Percentiles rank a stretch among this genome's conserved stretches.
These are phyloP conservation scores for Numenius phaeopus DNA, from an alignment of 2,797 vertebrate species.

Conservation along the genomic window DNA sequence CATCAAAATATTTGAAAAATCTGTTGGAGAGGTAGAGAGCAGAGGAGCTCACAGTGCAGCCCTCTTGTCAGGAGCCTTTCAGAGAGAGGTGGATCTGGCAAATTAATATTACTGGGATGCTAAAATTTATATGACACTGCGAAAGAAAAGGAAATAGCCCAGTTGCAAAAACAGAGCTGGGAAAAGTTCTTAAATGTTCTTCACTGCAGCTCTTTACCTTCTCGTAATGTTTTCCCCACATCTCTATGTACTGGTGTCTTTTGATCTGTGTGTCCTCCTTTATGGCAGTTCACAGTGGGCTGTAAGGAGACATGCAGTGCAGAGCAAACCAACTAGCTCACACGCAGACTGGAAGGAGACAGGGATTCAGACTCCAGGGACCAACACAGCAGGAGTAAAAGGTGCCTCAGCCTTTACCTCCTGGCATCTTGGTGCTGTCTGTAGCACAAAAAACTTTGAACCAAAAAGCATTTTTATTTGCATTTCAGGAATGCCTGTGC, in stretches of 20 bases:
- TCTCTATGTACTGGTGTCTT: background rate
- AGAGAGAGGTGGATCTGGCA: background rate
- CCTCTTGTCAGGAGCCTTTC: background rate
- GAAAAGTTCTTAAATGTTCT: background rate
- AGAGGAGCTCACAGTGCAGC: background rate
- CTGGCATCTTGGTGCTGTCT: background rate
- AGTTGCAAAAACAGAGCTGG: background rate
- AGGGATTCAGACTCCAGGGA: background rate
- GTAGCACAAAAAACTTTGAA: background rate
- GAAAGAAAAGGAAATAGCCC: conserved; percentile 17
- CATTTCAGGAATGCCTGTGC: background rate
- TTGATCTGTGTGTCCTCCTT: background rate
- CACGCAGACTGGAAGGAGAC: background rate
- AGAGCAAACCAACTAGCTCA: background rate
- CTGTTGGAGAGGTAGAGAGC: background rate
- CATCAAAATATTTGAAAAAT: conserved; percentile 27
- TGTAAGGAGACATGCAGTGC: rapidly evolving
- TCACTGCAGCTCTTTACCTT: background rate
- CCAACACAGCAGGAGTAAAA: background rate
- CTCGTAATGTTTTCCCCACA: background rate
- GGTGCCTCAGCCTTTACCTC: background rate
- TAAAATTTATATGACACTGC: background rate
- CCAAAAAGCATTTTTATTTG: background rate
- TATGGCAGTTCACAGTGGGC: background rate
- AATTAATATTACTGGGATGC: background rate